Percentiles rank a stretch among this genome's conserved stretches.
Conservation (phyloP, 1,140 invertebrate genomes). For the Ruditapes philippinarum region DNA sequence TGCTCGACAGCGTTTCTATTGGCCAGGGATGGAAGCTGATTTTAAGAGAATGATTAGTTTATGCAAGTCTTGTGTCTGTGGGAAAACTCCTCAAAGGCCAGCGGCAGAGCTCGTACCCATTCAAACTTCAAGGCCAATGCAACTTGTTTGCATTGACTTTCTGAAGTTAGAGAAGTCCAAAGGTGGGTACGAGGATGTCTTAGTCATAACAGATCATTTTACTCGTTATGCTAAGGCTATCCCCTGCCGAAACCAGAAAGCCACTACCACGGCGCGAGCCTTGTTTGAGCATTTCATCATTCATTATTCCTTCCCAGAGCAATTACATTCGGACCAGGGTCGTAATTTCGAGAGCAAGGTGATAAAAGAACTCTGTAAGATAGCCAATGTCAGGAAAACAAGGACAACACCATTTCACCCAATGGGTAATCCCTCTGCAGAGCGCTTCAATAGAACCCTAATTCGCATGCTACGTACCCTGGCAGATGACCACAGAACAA, state of each 20-base stretch:
- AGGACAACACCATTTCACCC: conserved; percentile 59
- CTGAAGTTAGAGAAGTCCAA: conserved; percentile 16
- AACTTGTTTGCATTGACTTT: neutral
- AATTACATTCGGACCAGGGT: conserved; percentile 46
- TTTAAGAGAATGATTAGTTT: conserved; percentile 24
- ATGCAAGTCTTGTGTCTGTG: conserved; percentile 16
- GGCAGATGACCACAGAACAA: conserved; percentile 24
- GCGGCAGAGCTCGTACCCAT: neutral
- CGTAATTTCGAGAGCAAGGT: conserved; percentile 42
- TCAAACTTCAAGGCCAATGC: conserved; percentile 3
- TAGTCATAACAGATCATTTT: conserved; percentile 8
- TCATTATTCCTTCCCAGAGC: conserved; percentile 34
- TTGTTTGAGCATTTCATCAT: conserved; percentile 26
- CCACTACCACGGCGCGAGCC: neutral
- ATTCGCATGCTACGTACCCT: conserved; percentile 63
- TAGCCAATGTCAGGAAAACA: conserved; percentile 56
- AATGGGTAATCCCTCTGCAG: conserved; percentile 52
- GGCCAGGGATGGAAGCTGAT: conserved; percentile 15
- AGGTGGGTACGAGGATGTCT: conserved; percentile 5
- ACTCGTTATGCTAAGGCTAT: neutral
- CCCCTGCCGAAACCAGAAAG: neutral
- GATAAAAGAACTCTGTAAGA: conserved; percentile 46
- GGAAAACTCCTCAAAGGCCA: conserved; percentile 29
- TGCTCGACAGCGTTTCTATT: conserved; percentile 24
- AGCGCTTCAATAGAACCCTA: conserved; percentile 56